A percentile compares a stretch with the other conserved stretches of the same genome.
phyloP scores from a whole-genome alignment of 2,888 invertebrate species.

The Amphipoea lucens region DNA sequence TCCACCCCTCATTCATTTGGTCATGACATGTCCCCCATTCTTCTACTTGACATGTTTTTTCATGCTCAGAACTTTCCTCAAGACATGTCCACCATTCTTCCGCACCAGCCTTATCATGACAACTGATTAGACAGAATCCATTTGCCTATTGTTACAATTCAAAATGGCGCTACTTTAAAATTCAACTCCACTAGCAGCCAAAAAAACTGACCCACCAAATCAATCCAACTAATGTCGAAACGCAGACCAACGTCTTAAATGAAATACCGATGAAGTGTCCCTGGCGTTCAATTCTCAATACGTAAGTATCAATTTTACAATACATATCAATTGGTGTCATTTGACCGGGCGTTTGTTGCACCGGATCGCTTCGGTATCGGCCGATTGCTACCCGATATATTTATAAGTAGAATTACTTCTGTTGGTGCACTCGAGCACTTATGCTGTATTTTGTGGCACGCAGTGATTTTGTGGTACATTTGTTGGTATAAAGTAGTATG shows the following conservation, averaged over 20 bases:
- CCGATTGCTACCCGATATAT: constrained; percentile 57
- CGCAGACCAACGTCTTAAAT: constrained; percentile 27
- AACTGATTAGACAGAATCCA: not conserved
- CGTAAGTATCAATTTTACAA: constrained; percentile 37
- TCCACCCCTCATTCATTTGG: not conserved
- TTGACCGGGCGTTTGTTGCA: constrained; percentile 53
- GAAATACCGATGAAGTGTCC: constrained; percentile 42
- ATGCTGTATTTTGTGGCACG: not conserved
- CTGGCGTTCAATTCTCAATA: constrained; percentile 58
- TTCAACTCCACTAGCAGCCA: not conserved
- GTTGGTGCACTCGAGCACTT: constrained; percentile 32
- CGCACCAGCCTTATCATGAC: not conserved
- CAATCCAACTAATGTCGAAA: constrained; percentile 1
- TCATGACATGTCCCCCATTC: not conserved
- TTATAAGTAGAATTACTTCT: constrained; percentile 52
- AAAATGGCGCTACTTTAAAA: not conserved
- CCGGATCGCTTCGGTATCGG: constrained; percentile 55
- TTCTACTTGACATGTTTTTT: too few relatives aligned
- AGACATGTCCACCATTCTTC: not conserved
- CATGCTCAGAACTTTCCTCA: not conserved
- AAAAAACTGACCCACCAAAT: not conserved
- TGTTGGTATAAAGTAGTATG: not conserved
- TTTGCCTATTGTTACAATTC: not conserved
- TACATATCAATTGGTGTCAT: constrained; percentile 64
- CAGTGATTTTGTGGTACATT: constrained; percentile 1